Base-by-base conservation (phyloP, 1,140 invertebrate genomes). In the Luehdorfia chinensis region DNA sequence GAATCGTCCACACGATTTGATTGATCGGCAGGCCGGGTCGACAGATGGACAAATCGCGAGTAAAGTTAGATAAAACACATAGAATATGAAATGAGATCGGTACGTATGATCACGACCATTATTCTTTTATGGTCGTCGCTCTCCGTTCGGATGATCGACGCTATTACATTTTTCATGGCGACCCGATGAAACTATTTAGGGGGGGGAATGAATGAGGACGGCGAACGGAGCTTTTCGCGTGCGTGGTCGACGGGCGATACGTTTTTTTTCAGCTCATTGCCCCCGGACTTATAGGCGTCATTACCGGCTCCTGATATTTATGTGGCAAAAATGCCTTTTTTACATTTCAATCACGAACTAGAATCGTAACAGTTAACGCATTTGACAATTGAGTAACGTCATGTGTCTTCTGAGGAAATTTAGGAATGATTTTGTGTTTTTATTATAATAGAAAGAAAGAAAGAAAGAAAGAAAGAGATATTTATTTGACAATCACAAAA, bases 251-350 rank as follows among this genome's bases (percentile, higher is more conserved):
- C 23, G 27, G 43, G 47, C 73, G 51, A 74, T 69, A 66, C 66
- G 66, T 21, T 61, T 78, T 80, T 71, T 78, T 70, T 74, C 73
- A 72, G 60, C 69, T 77, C 76, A 84, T 80, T 80, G 71, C 76
- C 61, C 46, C 44, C 43, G 47, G 66, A 63, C 66, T 76, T 79
- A 83, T 76, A 62, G 70, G 52, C 64, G 59, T 78, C 75, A 72
- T 84, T 80, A 78, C 73, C 68, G 75, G 65, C 46, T 53, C 55
- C 59, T 63, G 62, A 74, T 79, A 77, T 79, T 79, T 83, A 76
- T 76, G 68, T 64, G 47, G 48, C 39, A 56, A 62, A 67, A 73
- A 65, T 56, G 63, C 36, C 44, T 58, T 59, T 72, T 76, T 59
- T 75, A 75, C 71, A 72, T 69, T 77, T 78, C 71, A 75, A 72